Evolutionary conservation across 1,140 invertebrate genomes (phyloP).

Genomic region (Pogonus chalceus): DNA sequence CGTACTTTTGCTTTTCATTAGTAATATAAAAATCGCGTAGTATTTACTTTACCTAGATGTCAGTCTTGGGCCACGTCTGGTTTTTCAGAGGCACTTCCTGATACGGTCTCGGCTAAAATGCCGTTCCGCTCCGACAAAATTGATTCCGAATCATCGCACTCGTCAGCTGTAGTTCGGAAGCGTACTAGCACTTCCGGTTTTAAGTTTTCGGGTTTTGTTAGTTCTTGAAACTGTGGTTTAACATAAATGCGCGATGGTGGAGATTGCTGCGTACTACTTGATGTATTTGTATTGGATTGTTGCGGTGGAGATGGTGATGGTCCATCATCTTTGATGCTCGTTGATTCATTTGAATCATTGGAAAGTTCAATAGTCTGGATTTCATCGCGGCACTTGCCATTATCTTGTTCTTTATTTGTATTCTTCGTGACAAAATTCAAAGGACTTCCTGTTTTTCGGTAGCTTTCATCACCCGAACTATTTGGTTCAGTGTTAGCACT

Average conservation of each 20-base stretch:
- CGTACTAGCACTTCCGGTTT: slow-evolving; percentile 41
- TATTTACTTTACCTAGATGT: slow-evolving; percentile 30
- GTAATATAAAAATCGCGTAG: slow-evolving; percentile 28
- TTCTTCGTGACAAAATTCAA: slow-evolving; percentile 23
- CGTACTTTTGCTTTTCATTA: slow-evolving; percentile 18
- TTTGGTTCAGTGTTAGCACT: slow-evolving; percentile 21
- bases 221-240: slow-evolving; percentile 40
- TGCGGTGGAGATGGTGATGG: slow-evolving; percentile 21
- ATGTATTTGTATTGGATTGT: neutral
- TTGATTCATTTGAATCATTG: slow-evolving; percentile 29
- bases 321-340: slow-evolving; percentile 24
- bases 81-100: slow-evolving; percentile 28
- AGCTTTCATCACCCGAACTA: slow-evolving; percentile 31
- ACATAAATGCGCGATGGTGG: slow-evolving; percentile 38
- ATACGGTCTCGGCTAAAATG: slow-evolving; percentile 16
- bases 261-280: slow-evolving; percentile 8
- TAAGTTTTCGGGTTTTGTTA: slow-evolving; percentile 41
- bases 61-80: slow-evolving; percentile 34
- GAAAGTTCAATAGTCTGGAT: slow-evolving; percentile 31
- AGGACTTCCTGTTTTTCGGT: slow-evolving; percentile 27
- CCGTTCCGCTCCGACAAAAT: slow-evolving; percentile 22
- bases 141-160: slow-evolving; percentile 19
- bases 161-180: slow-evolving; percentile 34
- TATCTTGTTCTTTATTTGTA: slow-evolving; percentile 12
- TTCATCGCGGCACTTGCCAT: slow-evolving; percentile 10